phyloP scores from a whole-genome alignment of 1,140 invertebrate species.

The Pseudobourletiella spinata region DNA sequence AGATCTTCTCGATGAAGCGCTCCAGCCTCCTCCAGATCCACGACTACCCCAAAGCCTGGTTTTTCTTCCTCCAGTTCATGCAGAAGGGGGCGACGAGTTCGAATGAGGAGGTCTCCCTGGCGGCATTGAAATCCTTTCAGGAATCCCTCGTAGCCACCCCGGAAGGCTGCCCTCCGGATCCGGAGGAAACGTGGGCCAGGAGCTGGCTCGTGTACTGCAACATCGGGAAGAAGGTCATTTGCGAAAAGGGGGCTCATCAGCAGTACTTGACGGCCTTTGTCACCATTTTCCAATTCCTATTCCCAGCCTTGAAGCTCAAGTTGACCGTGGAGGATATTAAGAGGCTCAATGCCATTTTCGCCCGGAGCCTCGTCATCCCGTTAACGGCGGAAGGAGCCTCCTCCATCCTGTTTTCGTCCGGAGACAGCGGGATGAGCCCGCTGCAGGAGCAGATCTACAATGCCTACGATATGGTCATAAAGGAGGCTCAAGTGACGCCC shows the following conservation, averaged over 20 bases:
- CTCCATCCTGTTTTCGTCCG: slow-evolving; percentile 31
- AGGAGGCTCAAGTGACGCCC: slow-evolving; percentile 18
- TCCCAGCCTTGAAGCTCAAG: slow-evolving; percentile 67
- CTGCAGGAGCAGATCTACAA: slow-evolving; percentile 33
- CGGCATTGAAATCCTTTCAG: slow-evolving; percentile 89
- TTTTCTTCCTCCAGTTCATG: slow-evolving; percentile 82
- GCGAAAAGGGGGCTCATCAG: slow-evolving; percentile 52
- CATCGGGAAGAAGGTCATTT: slow-evolving; percentile 56
- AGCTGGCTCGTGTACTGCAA: slow-evolving; percentile 79
- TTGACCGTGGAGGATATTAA: slow-evolving; percentile 28
- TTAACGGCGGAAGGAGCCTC: slow-evolving; percentile 32
- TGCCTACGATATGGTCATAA: slow-evolving; percentile 29
- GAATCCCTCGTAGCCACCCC: slow-evolving; percentile 60
- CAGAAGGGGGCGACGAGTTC: slow-evolving; percentile 81
- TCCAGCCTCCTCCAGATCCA: slow-evolving; percentile 71
- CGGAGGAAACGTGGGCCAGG: slow-evolving; percentile 57
- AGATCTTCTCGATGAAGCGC: slow-evolving; percentile 83
- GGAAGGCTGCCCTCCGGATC: slow-evolving; percentile 13
- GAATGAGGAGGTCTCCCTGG: slow-evolving; percentile 91
- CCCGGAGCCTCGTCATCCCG: slow-evolving; percentile 25
- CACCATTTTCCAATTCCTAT: slow-evolving; percentile 87
- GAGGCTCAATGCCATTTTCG: slow-evolving; percentile 25
- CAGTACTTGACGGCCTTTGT: slow-evolving; percentile 86
- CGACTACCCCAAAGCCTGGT: slow-evolving; percentile 89
- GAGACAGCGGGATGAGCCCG: slow-evolving; percentile 34